phyloP scores from a whole-genome alignment of 2,797 vertebrate species.

The Pteronotus mesoamericanus region DNA sequence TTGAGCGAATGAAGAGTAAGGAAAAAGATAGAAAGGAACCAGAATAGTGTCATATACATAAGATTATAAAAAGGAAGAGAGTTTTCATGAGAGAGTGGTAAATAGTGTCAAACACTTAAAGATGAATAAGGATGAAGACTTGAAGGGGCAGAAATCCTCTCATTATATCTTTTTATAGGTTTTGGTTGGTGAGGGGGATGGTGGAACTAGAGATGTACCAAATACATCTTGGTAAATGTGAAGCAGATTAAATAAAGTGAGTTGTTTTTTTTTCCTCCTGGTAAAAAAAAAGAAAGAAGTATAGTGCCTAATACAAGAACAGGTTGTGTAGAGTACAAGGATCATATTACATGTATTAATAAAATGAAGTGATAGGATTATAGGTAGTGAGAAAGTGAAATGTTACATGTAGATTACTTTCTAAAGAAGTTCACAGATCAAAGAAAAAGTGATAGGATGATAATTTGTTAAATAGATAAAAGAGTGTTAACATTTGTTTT shows the following conservation, averaged over 20 bases:
- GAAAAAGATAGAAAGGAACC: not conserved
- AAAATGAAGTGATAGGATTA: not conserved
- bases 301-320: not conserved
- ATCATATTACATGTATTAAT: not conserved
- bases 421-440: not conserved
- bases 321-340: not conserved
- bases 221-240: not conserved
- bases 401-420: not conserved
- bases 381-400: not conserved
- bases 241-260: conserved; percentile 12
- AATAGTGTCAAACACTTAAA: not conserved
- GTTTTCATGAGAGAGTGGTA: not conserved
- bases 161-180: not conserved
- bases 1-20: not conserved
- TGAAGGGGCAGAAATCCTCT: not conserved
- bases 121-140: not conserved
- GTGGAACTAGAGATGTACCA: not conserved
- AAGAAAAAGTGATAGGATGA: not conserved
- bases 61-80: not conserved
- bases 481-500: not conserved
- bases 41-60: not conserved
- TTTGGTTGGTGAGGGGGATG: not conserved
- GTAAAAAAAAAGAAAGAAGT: no score
- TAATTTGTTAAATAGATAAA: not conserved
- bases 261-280: fast-evolving